Conservation (phyloP, 2,113 vertebrate species). For the Salvator merianae region DNA sequence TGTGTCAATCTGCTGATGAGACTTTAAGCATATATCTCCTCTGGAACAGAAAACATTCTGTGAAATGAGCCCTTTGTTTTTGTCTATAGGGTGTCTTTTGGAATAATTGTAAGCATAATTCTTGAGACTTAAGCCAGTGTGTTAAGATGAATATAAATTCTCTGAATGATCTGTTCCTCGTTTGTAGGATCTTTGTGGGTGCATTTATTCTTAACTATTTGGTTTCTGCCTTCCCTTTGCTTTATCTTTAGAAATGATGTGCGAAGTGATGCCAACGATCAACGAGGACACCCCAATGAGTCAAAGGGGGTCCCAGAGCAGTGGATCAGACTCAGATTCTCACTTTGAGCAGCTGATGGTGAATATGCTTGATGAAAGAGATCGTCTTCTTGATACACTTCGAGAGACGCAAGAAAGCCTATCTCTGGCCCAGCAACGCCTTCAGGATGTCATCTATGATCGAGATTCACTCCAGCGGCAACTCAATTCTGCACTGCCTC, state of each 20-base stretch:
- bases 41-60: background rate
- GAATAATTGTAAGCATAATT: conserved; percentile 53
- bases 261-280: conserved; percentile 99
- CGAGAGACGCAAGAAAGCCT: conserved; percentile 98
- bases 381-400: conserved; percentile 96
- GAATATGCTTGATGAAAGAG: conserved; percentile 98
- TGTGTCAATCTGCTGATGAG: conserved; percentile 36
- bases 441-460: conserved; percentile 97
- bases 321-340: conserved; percentile 95
- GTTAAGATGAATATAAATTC: conserved; percentile 44
- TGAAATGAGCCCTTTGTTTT: conserved; percentile 47
- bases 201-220: conserved; percentile 43
- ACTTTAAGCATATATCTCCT: conserved; percentile 28
- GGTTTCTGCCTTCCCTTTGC: conserved; percentile 10
- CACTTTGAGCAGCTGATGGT: conserved; percentile 99
- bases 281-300: conserved; percentile 98
- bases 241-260: conserved; percentile 91
- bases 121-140: conserved; percentile 49
- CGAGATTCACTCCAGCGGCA: conserved; percentile 96
- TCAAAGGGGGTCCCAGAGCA: conserved; percentile 96
- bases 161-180: conserved; percentile 33
- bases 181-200: conserved; percentile 31
- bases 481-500: conserved; percentile 95
- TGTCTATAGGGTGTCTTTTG: conserved; percentile 42
- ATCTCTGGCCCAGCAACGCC: conserved; percentile 91